Base-by-base conservation (phyloP, 1,140 invertebrate species). In the Drosophila micromelanica region DNA sequence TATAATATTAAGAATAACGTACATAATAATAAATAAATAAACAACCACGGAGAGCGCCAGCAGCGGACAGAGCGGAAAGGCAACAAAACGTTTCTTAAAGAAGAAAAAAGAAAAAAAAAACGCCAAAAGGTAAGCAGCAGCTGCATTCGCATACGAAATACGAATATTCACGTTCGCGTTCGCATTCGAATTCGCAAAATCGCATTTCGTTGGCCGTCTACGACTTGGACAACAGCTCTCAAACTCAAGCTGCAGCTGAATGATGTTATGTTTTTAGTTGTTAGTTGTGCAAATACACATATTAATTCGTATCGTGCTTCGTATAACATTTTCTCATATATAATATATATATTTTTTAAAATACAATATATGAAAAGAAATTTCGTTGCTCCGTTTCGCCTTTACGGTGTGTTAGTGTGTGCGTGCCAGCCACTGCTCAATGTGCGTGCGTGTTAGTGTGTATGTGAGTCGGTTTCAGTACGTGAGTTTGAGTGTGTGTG, bases 291-390 rank as follows among this genome's bases (percentile, higher is more conserved):
- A 68, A 73, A 68, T 51, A 20, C 12, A 71, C 40, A 49, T 48
- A 40, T 40, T 12, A 56, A 55, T 64, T 71, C 52, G 43, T 63
- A 63, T 57, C 43, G 68, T 35, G 51, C 52, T 67, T 59, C 38
- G 38, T 56, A 59, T 59, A 30, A n/a, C n/a, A 30, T 30, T 65
- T 17, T 45, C 15, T 52, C 32, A 11, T 73, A 48, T 67, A 55
- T 40, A 48, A 35, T 35, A 35, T 35, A 35, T 59, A 20, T 42
- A 51, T 62, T 68, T 77, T 64, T 55, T 43, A 56, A 70, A 73
- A 68, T 56, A 72, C 46, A 60, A 71, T 80, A 70, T 78, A 78
- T 77, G 71, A 82, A 87, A 89, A 82, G 65, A 86, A 87, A 87
- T 82, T 86, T 87, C 86, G 70, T 76, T 86, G 78, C 71, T 52